phyloP scores from a whole-genome alignment of 2,888 invertebrate genomes.

The Aleiodes testaceus region DNA sequence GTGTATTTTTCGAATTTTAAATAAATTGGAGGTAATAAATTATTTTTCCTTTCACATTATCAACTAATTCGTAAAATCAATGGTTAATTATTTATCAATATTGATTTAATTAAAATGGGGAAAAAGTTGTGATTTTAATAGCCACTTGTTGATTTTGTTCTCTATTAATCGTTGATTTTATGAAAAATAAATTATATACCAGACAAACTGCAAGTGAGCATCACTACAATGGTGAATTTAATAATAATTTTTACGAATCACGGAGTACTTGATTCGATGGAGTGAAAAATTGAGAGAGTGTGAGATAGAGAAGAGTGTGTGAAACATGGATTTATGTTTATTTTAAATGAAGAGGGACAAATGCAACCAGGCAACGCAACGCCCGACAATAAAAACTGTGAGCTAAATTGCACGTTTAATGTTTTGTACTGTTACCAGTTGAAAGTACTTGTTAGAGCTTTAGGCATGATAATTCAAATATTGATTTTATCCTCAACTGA shows the following conservation, averaged over 20 bases:
- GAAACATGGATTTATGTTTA: background rate
- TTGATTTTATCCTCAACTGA: slow-evolving; percentile 5
- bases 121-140: no score
- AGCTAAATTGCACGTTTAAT: slow-evolving; percentile 49
- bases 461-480: slow-evolving; percentile 41
- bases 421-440: background rate
- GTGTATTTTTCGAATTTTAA: no score
- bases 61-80: no score
- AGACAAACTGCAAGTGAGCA: background rate
- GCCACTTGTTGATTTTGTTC: no score
- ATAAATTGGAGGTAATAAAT: no score
- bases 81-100: no score
- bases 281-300: background rate
- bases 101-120: no score
- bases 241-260: background rate
- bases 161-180: background rate
- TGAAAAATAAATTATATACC: background rate
- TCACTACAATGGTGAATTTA: slow-evolving; percentile 8
- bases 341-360: background rate
- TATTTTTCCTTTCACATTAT: no score
- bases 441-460: slow-evolving; percentile 32
- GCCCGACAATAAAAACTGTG: slow-evolving; percentile 51
- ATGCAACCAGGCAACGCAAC: slow-evolving; percentile 6
- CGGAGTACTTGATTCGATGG: background rate
- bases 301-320: no score